Conservation (phyloP, 2,888 invertebrate genomes). For the Drosophila nr. medialis region DNA sequence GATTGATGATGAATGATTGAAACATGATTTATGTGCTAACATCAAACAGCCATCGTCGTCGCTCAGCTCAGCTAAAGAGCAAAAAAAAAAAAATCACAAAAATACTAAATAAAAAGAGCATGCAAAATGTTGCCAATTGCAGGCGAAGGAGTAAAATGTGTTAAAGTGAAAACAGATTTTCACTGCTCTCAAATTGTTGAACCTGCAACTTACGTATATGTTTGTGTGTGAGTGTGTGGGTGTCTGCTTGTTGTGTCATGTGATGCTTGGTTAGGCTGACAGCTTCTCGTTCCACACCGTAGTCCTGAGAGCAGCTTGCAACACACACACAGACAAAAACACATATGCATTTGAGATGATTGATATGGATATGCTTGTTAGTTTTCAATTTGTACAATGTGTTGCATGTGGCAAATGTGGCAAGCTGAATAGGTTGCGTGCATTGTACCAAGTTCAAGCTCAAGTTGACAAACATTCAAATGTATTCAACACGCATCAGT, state of each 20-base stretch:
- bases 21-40: constrained; percentile 58
- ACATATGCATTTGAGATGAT: constrained; percentile 5
- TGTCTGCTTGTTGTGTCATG: constrained; percentile 53
- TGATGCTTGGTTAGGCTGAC: constrained; percentile 69
- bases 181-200: constrained; percentile 33
- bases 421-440: constrained; percentile 2
- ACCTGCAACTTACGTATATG: constrained; percentile 27
- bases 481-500: constrained; percentile 9
- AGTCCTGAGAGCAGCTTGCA: constrained; percentile 28
- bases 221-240: constrained; percentile 14
- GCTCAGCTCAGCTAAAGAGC: background rate
- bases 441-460: constrained; percentile 19
- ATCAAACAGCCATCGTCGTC: constrained; percentile 25
- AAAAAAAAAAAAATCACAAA: background rate
- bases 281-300: constrained; percentile 50
- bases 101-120: constrained; percentile 1
- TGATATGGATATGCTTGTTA: constrained; percentile 2
- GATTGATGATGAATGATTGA: constrained; percentile 79
- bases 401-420: constrained; percentile 17
- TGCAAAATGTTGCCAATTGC: constrained; percentile 38
- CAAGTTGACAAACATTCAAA: constrained; percentile 25
- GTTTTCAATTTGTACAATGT: constrained; percentile 9
- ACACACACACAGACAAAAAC: constrained; percentile 12
- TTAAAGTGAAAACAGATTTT: constrained; percentile 63
- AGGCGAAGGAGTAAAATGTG: constrained; percentile 50